phyloP scores from a whole-genome alignment of 2,888 invertebrate species.

The Eustalomyia histrio region DNA sequence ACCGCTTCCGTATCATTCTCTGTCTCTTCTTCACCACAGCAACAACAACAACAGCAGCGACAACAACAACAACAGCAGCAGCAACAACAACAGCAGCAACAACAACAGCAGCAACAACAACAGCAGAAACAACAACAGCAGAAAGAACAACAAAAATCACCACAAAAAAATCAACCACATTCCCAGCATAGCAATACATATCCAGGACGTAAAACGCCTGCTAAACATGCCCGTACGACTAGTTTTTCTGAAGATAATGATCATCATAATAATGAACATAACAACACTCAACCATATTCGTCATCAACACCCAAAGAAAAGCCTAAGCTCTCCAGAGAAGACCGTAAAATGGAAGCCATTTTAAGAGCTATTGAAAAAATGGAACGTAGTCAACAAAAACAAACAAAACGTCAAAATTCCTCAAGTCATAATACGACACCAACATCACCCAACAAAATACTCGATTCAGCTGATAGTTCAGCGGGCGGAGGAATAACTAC shows the following conservation, averaged over 20 bases:
- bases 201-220: constrained; percentile 46
- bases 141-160: constrained; percentile 61
- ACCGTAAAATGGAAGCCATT: constrained; percentile 96
- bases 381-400: constrained; percentile 88
- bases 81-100: no score
- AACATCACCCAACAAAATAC: constrained; percentile 71
- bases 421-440: constrained; percentile 70
- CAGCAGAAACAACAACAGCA: no score
- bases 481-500: constrained; percentile 45
- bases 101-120: no score
- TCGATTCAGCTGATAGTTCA: constrained; percentile 66
- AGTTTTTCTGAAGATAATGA: constrained; percentile 69
- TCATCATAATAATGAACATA: constrained; percentile 61
- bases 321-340: constrained; percentile 88
- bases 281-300: constrained; percentile 48
- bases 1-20: constrained; percentile 19
- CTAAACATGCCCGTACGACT: constrained; percentile 66
- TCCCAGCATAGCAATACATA: constrained; percentile 40
- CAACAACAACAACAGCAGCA: no score
- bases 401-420: constrained; percentile 69
- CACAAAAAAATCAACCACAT: constrained; percentile 50
- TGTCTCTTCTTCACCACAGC: constrained; percentile 35
- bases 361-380: constrained; percentile 96
- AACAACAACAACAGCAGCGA: no score
- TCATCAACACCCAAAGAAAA: constrained; percentile 73